phyloP scores from a whole-genome alignment of 2,888 invertebrate species.

The Drosophila dives region DNA sequence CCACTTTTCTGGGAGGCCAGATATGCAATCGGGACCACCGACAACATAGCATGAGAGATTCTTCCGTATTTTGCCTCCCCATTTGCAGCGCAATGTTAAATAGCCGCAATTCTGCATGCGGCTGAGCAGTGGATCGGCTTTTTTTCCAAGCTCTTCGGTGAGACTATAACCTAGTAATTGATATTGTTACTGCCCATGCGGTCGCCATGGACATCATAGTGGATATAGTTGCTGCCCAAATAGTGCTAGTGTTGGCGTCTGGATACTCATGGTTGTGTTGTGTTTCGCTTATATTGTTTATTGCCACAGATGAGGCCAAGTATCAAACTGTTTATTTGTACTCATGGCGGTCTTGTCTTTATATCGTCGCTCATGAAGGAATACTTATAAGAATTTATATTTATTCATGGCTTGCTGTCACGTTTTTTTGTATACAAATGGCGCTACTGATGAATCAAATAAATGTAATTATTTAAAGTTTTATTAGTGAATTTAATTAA shows the following conservation, averaged over 20 bases:
- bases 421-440: constrained; percentile 13
- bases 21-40: background rate
- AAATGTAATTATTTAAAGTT: background rate
- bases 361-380: constrained; percentile 36
- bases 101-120: background rate
- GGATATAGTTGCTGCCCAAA: background rate
- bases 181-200: constrained; percentile 25
- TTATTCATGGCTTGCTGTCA: constrained; percentile 21
- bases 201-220: background rate
- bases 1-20: constrained; percentile 24
- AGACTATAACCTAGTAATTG: constrained; percentile 18
- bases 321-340: constrained; percentile 25
- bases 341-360: constrained; percentile 12
- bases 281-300: constrained; percentile 19
- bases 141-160: constrained; percentile 28
- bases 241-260: constrained; percentile 10
- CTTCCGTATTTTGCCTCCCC: background rate
- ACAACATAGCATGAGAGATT: background rate
- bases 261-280: constrained; percentile 31
- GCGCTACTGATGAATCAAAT: background rate
- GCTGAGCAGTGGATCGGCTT: constrained; percentile 15
- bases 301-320: constrained; percentile 7
- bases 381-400: constrained; percentile 28
- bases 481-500: background rate
- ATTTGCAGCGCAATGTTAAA: background rate